Percentiles rank a stretch among this genome's conserved stretches.
Evolutionary conservation across 2,113 vertebrate species (phyloP).

Genomic region (Lepus europaeus): DNA sequence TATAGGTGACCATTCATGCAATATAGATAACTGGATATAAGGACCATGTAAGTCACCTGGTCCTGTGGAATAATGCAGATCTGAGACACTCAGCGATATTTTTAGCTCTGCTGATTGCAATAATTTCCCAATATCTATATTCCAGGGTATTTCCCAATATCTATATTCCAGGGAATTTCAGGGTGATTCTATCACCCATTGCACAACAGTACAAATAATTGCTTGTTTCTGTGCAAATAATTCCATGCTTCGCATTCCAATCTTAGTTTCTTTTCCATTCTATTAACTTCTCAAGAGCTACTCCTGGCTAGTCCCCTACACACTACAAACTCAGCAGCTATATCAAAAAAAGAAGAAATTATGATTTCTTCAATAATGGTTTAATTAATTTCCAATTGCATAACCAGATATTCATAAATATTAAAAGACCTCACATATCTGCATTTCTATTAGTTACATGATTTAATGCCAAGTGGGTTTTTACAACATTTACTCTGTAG

Average conservation of each 20-base stretch:
- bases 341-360: neutral
- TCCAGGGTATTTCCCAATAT: neutral
- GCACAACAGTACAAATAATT: accelerated
- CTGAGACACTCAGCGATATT: neutral
- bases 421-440: neutral
- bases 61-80: neutral
- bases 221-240: neutral
- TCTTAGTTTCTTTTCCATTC: neutral
- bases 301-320: neutral
- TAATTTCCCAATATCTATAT: neutral
- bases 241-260: neutral
- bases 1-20: neutral
- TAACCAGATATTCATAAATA: neutral
- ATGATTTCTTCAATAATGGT: neutral
- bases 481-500: neutral
- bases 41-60: accelerated
- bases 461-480: neutral
- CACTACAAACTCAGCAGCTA: accelerated
- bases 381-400: neutral
- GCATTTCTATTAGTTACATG: neutral
- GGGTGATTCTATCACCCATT: neutral
- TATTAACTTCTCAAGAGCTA: neutral
- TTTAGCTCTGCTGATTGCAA: neutral
- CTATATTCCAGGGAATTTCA: neutral
- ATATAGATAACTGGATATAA: neutral